Conservation (phyloP, 1,140 invertebrate species). For the Drosophila nigromelanica region DNA sequence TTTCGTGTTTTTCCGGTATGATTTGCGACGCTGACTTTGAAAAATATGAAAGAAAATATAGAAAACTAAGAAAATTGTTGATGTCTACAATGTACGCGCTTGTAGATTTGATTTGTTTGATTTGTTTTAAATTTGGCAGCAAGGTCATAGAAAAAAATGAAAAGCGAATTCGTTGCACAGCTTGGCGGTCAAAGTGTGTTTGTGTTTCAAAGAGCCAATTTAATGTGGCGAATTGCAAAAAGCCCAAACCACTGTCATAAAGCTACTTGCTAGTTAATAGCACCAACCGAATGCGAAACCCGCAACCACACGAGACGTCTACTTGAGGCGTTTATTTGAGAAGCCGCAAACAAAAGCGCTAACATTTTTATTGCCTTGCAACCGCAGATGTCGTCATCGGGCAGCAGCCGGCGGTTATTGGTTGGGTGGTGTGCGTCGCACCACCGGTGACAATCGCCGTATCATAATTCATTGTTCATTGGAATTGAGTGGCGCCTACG, state of each 20-base stretch:
- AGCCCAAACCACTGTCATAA: conserved; percentile 34
- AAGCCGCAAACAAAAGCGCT: conserved; percentile 63
- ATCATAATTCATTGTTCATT: conserved; percentile 51
- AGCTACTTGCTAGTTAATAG: conserved; percentile 60
- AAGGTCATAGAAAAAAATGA: conserved; percentile 57
- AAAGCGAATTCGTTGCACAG: conserved; percentile 44
- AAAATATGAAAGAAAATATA: conserved; percentile 9
- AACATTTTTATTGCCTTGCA: conserved; percentile 61
- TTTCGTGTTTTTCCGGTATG: conserved; percentile 34
- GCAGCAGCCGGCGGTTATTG: background rate
- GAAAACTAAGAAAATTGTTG: conserved; percentile 18
- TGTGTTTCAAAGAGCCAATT: conserved; percentile 5
- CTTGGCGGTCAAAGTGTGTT: conserved; percentile 1
- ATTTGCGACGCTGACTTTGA: conserved; percentile 41
- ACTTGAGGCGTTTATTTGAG: conserved; percentile 45
- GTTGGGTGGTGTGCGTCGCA: no score
- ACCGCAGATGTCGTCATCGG: conserved; percentile 46
- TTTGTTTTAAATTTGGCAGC: conserved; percentile 65
- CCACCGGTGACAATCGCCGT: conserved; percentile 9
- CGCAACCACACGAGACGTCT: conserved; percentile 21
- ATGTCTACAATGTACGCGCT: conserved; percentile 6
- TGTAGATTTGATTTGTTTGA: conserved; percentile 62
- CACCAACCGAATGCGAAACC: conserved; percentile 2
- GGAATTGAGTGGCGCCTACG: conserved; percentile 30
- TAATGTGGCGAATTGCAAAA: conserved; percentile 16